Evolutionary conservation across 2,888 invertebrate genomes (phyloP), one percentile per base, ranked within the genome.

Genomic region (Thelaira solivaga): DNA sequence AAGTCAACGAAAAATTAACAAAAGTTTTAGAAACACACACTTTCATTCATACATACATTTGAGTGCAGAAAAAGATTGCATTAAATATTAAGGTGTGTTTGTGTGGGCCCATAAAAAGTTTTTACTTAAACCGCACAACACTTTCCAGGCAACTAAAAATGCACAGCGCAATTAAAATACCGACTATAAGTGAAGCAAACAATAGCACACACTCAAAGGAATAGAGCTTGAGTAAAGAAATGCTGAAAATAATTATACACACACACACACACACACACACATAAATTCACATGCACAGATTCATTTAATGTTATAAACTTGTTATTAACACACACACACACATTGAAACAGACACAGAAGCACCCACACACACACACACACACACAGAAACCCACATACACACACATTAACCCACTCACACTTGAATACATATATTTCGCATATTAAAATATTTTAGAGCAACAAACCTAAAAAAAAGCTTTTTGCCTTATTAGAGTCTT

Each of bases 1-100:
- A 78, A 78, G 77, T 78, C 73, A 78, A 78, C 73, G 45, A 45
- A 73, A n/a, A 73, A 73, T 77, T 24, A 73, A 73, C 59, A 74
- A 69, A 78, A 78, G 26, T 78, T 78, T 69, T 64, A 43, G 43
- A n/a, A 49, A 62, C 7, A 39, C 64, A 22, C 29, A n/a, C n/a
- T n/a, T n/a, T n/a, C n/a, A n/a, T n/a, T n/a, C n/a, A n/a, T n/a
- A n/a, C n/a, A n/a, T n/a, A n/a, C n/a, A n/a, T n/a, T n/a, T n/a
- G n/a, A n/a, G n/a, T n/a, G n/a, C n/a, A 61, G 18, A 34, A 10
- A 43, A 24, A 49, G 13, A 57, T 26, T 18, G 24, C 49, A 55
- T 8, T n/a, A 36, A 39, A 10, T 59, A 6, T 10, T 8, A 22
- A 16, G 13, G 11, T 29, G 34, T 62, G 53, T 51, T 16, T 1